These are phyloP conservation scores for Sakesphorus luctuosus DNA, from an alignment of 2,113 vertebrate genomes.

Conservation along the genomic window DNA sequence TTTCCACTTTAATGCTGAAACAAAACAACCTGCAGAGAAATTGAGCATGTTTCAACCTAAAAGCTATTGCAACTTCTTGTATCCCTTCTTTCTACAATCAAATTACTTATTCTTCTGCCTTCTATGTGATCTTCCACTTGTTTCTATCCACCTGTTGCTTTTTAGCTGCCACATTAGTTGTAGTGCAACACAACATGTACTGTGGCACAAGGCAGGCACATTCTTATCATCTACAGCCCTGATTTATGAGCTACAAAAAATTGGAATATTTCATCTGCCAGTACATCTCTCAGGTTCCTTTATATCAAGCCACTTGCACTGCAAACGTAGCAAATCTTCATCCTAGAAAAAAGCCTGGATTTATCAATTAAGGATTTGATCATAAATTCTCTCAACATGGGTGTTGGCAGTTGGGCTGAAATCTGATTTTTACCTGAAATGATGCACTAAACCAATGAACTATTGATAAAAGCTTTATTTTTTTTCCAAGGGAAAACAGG, in stretches of 20 bases:
- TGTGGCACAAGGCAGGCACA: not conserved
- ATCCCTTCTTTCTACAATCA: not conserved
- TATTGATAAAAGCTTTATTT: conserved; percentile 26
- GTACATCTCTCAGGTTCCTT: not conserved
- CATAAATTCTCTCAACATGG: not conserved
- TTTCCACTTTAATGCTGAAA: not conserved
- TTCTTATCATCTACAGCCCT: not conserved
- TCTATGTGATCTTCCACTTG: not conserved
- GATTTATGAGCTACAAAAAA: not conserved
- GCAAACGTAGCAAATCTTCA: not conserved
- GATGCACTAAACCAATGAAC: not conserved
- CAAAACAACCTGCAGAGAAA: not conserved
- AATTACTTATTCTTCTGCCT: not conserved
- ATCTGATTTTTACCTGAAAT: not conserved
- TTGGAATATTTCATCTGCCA: not conserved
- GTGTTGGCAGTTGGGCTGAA: not conserved
- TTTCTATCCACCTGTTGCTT: not conserved
- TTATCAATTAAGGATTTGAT: not conserved
- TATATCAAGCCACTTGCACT: not conserved
- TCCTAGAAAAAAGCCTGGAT: not conserved
- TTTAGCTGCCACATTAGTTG: not conserved
- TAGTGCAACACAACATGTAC: not conserved
- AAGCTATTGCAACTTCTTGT: not conserved
- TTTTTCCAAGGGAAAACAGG: not conserved
- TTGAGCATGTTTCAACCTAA: not conserved